These are phyloP conservation scores for Elephantulus edwardii DNA, from an alignment of 2,113 vertebrate species.

Conservation along the genomic window DNA sequence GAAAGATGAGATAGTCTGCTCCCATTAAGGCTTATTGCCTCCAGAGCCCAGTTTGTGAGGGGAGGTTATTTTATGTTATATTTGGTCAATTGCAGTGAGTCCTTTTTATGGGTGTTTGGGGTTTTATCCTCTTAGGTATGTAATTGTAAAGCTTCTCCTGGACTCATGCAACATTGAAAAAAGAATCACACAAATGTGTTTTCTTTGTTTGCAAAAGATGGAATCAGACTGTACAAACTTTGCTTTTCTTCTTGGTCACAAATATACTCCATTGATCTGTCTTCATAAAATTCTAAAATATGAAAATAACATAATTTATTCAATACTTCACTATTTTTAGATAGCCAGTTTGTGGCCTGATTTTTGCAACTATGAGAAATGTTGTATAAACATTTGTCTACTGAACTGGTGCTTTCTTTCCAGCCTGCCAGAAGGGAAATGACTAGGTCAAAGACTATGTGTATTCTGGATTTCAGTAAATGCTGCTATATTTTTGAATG, in stretches of 20 bases:
- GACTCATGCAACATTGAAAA: background rate
- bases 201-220: background rate
- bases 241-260: background rate
- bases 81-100: background rate
- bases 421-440: constrained; percentile 22
- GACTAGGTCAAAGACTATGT: background rate
- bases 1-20: background rate
- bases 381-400: constrained; percentile 33
- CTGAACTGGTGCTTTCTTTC: constrained; percentile 20
- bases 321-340: background rate
- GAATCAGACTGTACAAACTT: background rate
- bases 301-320: constrained; percentile 32
- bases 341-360: background rate
- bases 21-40: background rate
- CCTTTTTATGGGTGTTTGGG: background rate
- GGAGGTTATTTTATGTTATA: too few relatives aligned
- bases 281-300: constrained; percentile 12
- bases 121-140: background rate
- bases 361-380: background rate
- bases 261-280: background rate
- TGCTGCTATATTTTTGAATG: constrained; percentile 28
- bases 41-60: too few relatives aligned
- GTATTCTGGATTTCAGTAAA: constrained; percentile 44
- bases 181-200: background rate
- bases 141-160: background rate